Base-by-base conservation (phyloP, 2,797 vertebrate genomes). In the Heterohyrax brucei region DNA sequence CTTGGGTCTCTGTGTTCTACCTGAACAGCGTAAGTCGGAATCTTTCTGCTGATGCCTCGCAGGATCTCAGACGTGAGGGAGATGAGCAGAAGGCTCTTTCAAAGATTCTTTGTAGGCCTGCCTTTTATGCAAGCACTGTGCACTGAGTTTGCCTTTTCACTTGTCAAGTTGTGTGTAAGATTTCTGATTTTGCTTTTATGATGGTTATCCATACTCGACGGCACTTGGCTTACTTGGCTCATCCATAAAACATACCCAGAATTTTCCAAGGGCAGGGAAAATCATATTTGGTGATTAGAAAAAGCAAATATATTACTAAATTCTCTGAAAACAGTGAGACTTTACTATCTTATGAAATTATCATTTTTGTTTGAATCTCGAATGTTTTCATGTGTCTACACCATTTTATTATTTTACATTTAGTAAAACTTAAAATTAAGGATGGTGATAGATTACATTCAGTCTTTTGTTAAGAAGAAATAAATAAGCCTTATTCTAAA, bases 291-390 rank as follows among this genome's bases (percentile, higher is more conserved):
- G 22, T 83, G 68, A 64, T 77, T 64, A 82, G 30, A 84, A 94
- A 92, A 88, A 50, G 33, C 22, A 80, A 89, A 86, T 50, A 8
- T 88, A 2, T 91, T 89, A 64, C 46, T 87, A 84, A 95, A 91
- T 78, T 79, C 28, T 72, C 4, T 92, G 59, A 87, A 75, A 89
- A 83, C 2, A 81, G 48, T 7, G 78, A 48, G 30, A 3, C 4
- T 70, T 86, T 77, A 24, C 9, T 77, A 82, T 66, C 2, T 86
- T 86, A 91, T 89, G 48, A 83, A 46, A 88, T 73, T 28, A 66
- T 59, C 28, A 16, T 88, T 93, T 75, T 8, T 73, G 14, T 70
- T 87, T 86, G 26, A 88, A 26, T 87, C 91, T 33, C 76, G 14
- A 79, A 33, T 64, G 73, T 3, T 77, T 93, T 80, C 14, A 39